Evolutionary conservation across 2,888 invertebrate genomes (phyloP), one percentile per base, ranked within the genome.

Genomic region (Agrochola lota): DNA sequence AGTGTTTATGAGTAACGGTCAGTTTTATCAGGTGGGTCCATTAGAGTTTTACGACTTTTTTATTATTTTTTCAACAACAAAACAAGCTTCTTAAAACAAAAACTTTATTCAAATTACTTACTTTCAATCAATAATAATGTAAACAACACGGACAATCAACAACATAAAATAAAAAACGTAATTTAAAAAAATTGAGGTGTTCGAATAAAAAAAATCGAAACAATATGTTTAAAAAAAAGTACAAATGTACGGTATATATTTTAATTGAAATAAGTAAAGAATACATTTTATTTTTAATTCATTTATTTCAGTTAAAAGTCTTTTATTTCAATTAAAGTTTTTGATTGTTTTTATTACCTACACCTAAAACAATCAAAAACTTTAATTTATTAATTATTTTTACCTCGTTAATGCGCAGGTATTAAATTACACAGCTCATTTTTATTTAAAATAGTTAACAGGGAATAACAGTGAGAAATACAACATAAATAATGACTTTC

Each of bases 371-470:
- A 81, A 71, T 59, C 26, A 71, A 68, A 74, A 64, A 30, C 20
- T 70, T 15, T 26, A 40, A 15, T 67, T 68, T 30, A 71, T 57
- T 60, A 59, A 74, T 71, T 66, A 67, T 1, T 70, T 69, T 59
- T 80, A 76, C 57, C 43, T 59, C 6, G 63, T 20, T 71, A 73
- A 9, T 75, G 62, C 72, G 81, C 62, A 78, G 75, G 75, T 85
- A 85, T 82, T 84, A 78, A 74, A 82, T 84, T 85, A 82, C 85
- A 82, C 43, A 71, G 57, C 40, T 55, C 11, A 59, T 82, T 81
- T 82, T 30, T 70, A 60, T 67, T 59, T 74, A 57, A 40, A 72
- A 60, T n/a, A 63, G 11, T 15, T 17, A 26, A 9, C 17, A 57
- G 9, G 23, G 26, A 71, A 11, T 30, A 57, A 20, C n/a, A 17